Base-by-base conservation (phyloP, 1,140 invertebrate species). In the Aradophagus sp. region DNA sequence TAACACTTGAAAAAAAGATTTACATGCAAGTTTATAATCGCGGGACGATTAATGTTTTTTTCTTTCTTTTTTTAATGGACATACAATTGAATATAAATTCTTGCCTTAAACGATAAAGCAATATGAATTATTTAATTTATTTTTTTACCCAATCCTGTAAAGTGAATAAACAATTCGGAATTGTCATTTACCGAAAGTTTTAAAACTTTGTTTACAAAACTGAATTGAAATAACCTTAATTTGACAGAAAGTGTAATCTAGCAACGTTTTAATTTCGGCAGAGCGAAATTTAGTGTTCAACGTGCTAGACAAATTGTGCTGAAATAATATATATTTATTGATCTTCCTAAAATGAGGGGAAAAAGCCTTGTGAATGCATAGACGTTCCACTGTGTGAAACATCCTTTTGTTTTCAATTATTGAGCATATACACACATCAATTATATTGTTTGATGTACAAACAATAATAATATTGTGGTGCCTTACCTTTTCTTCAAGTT, bases 401-500 rank as follows among this genome's bases (percentile, higher is more conserved):
- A 27, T n/a, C 31, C 23, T 50, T 38, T 48, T 52, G 39, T 26
- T 39, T 17, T 32, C 42, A n/a, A 58, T 38, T 45, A 59, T 47
- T 56, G 52, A 63, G 47, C 41, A 61, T 66, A 35, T 32, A 50
- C 36, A 66, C 17, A 65, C 34, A 55, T 55, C 6, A 58, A 50
- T 32, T 50, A 42, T 10, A 8, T 23, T 55, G 8, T 34, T 50
- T 32, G 7, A 11, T 34, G 26, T 29, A 41, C 29, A 68, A 50
- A 66, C 50, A 12, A 0, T 27, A 53, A 15, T 7, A 16, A 58
- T 26, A 27, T 26, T 27, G 8, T 10, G 38, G 59, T 56, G 39
- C 52, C 80, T 84, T 87, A 95, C 93, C 90, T 95, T 95, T 80
- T 95, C 93, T 86, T 99, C 97, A 15, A 99, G 88, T 87, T 99